phyloP scores from a whole-genome alignment of 1,140 invertebrate species.

The Phymastichus coffea region DNA sequence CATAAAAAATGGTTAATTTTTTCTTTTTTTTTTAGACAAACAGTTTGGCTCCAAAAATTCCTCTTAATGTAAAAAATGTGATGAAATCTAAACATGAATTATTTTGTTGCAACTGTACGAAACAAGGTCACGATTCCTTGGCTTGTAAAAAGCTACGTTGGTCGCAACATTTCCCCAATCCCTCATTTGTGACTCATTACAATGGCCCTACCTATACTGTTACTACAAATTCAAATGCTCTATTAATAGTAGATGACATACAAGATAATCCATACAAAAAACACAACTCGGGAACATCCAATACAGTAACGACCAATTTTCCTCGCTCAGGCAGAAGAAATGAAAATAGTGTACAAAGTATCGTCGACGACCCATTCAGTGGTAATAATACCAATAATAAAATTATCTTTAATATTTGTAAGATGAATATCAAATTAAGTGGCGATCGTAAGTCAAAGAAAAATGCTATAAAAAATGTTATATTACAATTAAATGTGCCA shows the following conservation, averaged over 20 bases:
- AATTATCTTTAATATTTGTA: too few species aligned
- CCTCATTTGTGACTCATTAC: conserved; percentile 42
- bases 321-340: too few species aligned
- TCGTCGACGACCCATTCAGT: too few species aligned
- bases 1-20: neutral
- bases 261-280: too few species aligned
- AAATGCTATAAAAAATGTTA: neutral
- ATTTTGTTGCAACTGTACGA: conserved; percentile 65
- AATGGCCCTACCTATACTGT: conserved; percentile 26
- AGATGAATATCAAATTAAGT: neutral
- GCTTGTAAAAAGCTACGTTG: conserved; percentile 42
- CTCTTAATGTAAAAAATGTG: conserved; percentile 25
- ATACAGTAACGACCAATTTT: too few species aligned
- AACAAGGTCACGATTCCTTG: conserved; percentile 58
- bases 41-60: conserved; percentile 10
- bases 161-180: conserved; percentile 45
- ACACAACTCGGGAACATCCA: too few species aligned
- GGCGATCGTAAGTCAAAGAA: neutral
- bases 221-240: too few species aligned
- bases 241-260: too few species aligned
- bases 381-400: too few species aligned
- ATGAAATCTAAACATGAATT: conserved; percentile 47
- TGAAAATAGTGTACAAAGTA: too few species aligned
- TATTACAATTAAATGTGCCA: neutral
- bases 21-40: conserved; percentile 34